Evolutionary conservation across 2,113 vertebrate genomes (phyloP), one percentile per base, ranked within the genome.

Genomic region (Aramus guarauna): DNA sequence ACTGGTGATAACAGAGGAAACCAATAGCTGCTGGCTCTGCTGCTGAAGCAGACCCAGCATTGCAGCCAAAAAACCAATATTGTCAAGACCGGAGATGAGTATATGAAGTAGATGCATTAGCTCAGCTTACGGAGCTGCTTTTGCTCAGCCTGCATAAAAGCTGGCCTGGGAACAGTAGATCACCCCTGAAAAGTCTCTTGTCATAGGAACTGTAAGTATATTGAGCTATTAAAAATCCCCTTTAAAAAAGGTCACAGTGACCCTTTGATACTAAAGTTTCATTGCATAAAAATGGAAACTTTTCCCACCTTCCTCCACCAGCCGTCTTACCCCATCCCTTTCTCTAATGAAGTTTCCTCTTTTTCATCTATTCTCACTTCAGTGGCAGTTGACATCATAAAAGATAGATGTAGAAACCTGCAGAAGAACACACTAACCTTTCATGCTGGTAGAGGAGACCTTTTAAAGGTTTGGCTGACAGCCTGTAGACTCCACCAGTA

Each of bases 211-310:
- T 92, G 62, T 77, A 91, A 96, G 83, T 66, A 84, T 56, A 94
- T 8, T 50, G 74, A 96, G 59, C 62, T 94, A 94, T 95, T 91
- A 87, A 93, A 94, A 79, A 93, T 27, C 12, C 32, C 45, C 16
- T 53, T 94, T 91, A 95, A 94, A 95, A 94, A 96, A 97, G 96
- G 96, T 73, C 88, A 47, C 52, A 36, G 68, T 74, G 83, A 96
- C 92, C 77, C 95, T 92, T 85, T 79, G 29, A 77, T 36, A 36
- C 53, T 23, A 6, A 73, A 62, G 27, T 62, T 75, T 59, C 80
- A 59, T 53, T 45, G 53, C 71, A 88, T 88, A 85, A 1, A 2
- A 92, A 91, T 52, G 48, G 75, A 90, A 92, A 34, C 8, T 64
- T 88, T 78, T 62, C 47, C 34, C 39, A 81, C 26, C 23, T 96